These are phyloP conservation scores for Aphyosemion australe DNA, from an alignment of 2,113 vertebrate genomes.

Conservation along the genomic window DNA sequence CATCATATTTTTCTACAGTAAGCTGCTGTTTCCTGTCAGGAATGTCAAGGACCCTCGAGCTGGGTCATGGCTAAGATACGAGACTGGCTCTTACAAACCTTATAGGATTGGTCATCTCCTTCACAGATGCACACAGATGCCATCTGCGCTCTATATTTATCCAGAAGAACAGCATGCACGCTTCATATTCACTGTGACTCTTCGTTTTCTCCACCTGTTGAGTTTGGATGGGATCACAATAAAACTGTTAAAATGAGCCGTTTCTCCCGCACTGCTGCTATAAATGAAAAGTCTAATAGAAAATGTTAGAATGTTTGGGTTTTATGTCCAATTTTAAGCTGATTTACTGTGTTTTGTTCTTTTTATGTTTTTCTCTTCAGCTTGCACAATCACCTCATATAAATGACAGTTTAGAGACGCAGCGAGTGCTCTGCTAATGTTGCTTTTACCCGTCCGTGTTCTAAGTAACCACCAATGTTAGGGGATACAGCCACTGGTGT, in stretches of 20 bases:
- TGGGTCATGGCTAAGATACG: background rate
- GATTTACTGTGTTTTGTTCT: too few species aligned
- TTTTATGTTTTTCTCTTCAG: too few species aligned
- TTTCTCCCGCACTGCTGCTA: background rate
- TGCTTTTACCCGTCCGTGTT: conserved; percentile 6
- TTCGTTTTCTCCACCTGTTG: conserved; percentile 1
- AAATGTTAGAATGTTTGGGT: background rate
- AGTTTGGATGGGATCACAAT: conserved; percentile 5
- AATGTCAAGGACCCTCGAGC: background rate
- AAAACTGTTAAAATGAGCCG: conserved; percentile 5
- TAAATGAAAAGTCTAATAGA: background rate
- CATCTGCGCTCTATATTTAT: background rate
- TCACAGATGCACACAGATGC: conserved; percentile 1
- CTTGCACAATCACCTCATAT: conserved; percentile 8
- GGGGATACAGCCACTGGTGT: conserved; percentile 1
- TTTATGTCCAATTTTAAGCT: too few species aligned
- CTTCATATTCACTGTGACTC: conserved; percentile 15
- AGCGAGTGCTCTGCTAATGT: conserved; percentile 5
- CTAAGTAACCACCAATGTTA: conserved; percentile 8
- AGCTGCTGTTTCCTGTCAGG: background rate
- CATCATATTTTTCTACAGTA: too few species aligned
- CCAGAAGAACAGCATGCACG: conserved; percentile 3
- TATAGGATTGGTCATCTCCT: conserved; percentile 4
- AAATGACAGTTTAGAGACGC: conserved; percentile 27
- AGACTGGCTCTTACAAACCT: background rate